Base-by-base conservation (phyloP, 1,140 invertebrate genomes). In the Tetramorium simillimum region DNA sequence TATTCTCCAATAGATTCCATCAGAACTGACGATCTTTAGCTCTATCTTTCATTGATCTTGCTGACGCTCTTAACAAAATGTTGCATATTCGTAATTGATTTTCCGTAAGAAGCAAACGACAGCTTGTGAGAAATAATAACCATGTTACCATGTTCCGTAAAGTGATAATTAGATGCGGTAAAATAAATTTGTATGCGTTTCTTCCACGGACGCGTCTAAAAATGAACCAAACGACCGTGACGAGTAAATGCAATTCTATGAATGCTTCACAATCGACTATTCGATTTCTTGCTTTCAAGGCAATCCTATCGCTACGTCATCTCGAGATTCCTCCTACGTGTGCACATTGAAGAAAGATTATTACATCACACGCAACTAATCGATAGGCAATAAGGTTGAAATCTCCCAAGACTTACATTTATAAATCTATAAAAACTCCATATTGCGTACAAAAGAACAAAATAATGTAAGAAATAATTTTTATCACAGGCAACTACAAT, bases 251-350 rank as follows among this genome's bases (percentile, higher is more conserved):
- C 65, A 60, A 82, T 72, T 81, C 67, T 46, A 28, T 58, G 80
- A 78, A 85, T 62, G 73, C 21, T 12, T 70, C 21, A 40, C 63
- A 69, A 69, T 60, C 51, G 72, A 58, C 72, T 77, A 76, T 63
- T 78, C 49, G 21, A 85, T 89, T 86, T 63, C 82, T 89, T 73
- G 87, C 51, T 86, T 49, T 21, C 88, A 89, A 89, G 88, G 87
- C 21, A 70, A 65, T 56, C 49, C 28, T 14, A 80, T 46, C 10
- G 37, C 53, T 46, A 77, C 65, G 16, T 73, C 67, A 80, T 75
- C 40, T 63, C 37, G 12, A 43, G 80, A 88, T 89, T 77, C 88
- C 87, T 75, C 82, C 88, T 86, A 89, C 87, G 37, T 88, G n/a
- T 82, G 67, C 28, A 60, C 18, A 84, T 73, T 84, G 40, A 33